phyloP scores from a whole-genome alignment of 2,113 vertebrate species.

The Chamaea fasciata region DNA sequence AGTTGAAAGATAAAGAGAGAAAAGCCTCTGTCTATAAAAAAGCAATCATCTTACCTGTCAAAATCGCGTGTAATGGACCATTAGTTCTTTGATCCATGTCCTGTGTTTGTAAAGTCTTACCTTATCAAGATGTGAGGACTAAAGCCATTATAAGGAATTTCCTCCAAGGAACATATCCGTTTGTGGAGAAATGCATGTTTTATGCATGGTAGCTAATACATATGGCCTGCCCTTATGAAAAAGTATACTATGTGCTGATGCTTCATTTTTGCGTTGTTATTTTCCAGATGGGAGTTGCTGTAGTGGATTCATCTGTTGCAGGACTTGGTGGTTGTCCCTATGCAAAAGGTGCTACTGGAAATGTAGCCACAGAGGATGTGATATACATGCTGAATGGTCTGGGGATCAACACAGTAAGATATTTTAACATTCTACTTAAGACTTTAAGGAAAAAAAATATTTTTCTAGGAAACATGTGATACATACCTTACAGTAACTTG shows the following conservation, averaged over 20 bases:
- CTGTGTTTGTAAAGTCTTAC: neutral
- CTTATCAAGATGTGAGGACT: neutral
- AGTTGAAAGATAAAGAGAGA: neutral
- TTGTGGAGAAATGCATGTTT: neutral
- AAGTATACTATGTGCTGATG: constrained; percentile 11
- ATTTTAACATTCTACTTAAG: neutral
- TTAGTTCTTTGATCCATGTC: neutral
- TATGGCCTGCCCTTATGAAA: neutral
- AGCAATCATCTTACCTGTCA: neutral
- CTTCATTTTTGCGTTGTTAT: constrained; percentile 23
- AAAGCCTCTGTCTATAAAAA: neutral
- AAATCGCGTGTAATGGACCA: neutral
- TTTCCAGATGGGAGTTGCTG: constrained; percentile 90
- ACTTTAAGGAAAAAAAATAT: neutral
- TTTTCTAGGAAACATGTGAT: neutral
- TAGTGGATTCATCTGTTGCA: constrained; percentile 90
- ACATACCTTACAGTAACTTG: neutral
- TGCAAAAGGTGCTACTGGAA: constrained; percentile 90
- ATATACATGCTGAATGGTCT: constrained; percentile 93
- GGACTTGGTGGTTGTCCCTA: constrained; percentile 94
- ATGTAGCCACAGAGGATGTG: constrained; percentile 93
- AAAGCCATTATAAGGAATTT: neutral
- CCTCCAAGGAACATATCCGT: neutral
- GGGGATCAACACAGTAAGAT: constrained; percentile 89
- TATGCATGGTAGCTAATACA: neutral